Evolutionary conservation across 1,140 invertebrate genomes (phyloP).

Genomic region (Philopotamus ludificatus): DNA sequence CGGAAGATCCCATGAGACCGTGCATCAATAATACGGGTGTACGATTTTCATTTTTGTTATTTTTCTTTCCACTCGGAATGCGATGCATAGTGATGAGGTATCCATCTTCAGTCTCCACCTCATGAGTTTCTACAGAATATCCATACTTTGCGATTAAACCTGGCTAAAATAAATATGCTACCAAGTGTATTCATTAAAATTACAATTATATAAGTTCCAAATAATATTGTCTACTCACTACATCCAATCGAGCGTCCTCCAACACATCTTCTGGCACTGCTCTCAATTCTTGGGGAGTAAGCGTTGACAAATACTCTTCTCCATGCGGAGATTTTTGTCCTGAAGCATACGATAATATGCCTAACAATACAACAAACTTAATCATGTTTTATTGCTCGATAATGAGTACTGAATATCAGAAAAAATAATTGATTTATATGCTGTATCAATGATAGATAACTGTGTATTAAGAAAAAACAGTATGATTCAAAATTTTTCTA

Average conservation of each 20-base stretch:
- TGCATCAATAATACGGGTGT: constrained; percentile 48
- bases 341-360: background rate
- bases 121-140: constrained; percentile 67
- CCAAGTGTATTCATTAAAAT: background rate
- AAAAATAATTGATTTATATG: no score
- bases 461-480: no score
- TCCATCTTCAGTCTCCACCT: constrained; percentile 57
- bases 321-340: background rate
- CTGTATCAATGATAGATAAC: no score
- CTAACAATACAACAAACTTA: background rate
- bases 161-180: constrained; percentile 38
- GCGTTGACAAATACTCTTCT: background rate
- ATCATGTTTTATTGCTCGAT: background rate
- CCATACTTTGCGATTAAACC: constrained; percentile 64
- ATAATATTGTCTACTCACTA: background rate
- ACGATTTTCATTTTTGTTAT: constrained; percentile 55
- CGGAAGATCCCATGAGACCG: constrained; percentile 38
- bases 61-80: constrained; percentile 55
- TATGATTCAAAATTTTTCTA: no score
- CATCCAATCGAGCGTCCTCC: constrained; percentile 11
- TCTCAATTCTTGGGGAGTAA: background rate
- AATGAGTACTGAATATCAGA: no score
- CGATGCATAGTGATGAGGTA: constrained; percentile 62
- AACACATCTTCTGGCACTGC: background rate
- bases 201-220: background rate